Conservation (phyloP, 2,113 vertebrate species). For the Chamaetylas fuelleborni region DNA sequence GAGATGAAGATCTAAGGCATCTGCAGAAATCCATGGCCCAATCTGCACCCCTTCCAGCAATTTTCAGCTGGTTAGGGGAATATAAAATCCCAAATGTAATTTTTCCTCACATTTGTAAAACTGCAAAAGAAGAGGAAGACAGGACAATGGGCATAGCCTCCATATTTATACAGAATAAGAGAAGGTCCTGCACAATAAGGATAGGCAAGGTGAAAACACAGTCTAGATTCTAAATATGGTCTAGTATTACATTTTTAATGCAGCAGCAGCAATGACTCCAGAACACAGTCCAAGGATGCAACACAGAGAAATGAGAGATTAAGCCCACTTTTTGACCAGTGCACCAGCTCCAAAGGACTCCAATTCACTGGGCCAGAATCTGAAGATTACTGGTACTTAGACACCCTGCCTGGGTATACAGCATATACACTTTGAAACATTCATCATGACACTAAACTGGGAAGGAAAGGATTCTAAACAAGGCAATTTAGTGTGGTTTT, state of each 20-base stretch:
- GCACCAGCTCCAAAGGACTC: background rate
- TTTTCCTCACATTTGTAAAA: background rate
- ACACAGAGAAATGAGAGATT: background rate
- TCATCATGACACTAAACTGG: background rate
- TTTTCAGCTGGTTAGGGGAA: background rate
- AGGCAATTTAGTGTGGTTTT: background rate
- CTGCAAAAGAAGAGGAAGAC: background rate
- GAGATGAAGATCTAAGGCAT: background rate
- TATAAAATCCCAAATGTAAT: background rate
- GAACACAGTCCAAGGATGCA: background rate
- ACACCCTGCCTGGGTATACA: background rate
- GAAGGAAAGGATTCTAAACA: background rate
- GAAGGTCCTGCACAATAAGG: background rate
- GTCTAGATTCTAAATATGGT: background rate
- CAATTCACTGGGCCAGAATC: background rate
- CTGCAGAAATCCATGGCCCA: background rate
- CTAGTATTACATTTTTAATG: background rate
- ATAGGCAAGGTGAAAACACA: background rate
- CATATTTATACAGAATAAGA: background rate
- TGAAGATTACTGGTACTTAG: background rate
- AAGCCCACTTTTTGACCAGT: background rate
- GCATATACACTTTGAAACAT: background rate
- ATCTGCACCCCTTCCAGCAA: background rate
- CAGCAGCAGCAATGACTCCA: background rate
- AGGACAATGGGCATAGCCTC: fast-evolving